These are phyloP conservation scores for Sphecodes monilicornis DNA, from an alignment of 2,888 invertebrate genomes.

Conservation along the genomic window DNA sequence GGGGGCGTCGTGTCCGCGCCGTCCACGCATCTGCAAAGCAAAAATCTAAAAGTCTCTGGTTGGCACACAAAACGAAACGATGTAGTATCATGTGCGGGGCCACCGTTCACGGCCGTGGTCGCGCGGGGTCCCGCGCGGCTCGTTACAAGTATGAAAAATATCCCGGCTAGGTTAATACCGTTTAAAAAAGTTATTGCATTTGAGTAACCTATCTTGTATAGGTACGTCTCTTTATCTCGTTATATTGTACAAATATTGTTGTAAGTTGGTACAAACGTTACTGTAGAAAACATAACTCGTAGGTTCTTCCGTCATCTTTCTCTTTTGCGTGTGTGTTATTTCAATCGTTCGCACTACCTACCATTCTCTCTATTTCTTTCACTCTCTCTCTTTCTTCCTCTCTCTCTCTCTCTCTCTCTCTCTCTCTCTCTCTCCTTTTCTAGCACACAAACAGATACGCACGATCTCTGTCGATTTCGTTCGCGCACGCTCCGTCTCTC, in stretches of 20 bases:
- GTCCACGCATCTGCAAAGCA: constrained; percentile 69
- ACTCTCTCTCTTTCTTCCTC: not conserved
- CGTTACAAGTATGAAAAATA: constrained; percentile 74
- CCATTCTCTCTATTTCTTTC: not conserved
- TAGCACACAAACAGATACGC: not conserved
- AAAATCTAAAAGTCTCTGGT: constrained; percentile 76
- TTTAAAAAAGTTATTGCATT: constrained; percentile 84
- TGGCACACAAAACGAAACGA: constrained; percentile 82
- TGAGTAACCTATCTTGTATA: constrained; percentile 82
- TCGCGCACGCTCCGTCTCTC: constrained; percentile 33
- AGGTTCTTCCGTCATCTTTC: constrained; percentile 69
- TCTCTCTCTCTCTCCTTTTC: not conserved
- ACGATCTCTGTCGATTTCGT: constrained; percentile 22
- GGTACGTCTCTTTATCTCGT: constrained; percentile 76
- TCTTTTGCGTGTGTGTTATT: constrained; percentile 59
- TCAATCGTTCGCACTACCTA: constrained; percentile 21
- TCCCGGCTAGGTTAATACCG: constrained; percentile 77
- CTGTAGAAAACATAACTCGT: constrained; percentile 84
- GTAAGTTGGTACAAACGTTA: constrained; percentile 84
- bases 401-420: not conserved
- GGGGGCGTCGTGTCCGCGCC: constrained; percentile 37
- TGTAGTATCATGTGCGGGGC: constrained; percentile 67
- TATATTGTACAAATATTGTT: constrained; percentile 84
- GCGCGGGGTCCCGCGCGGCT: constrained; percentile 52
- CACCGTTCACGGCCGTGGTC: constrained; percentile 14